Evolutionary conservation across 2,797 vertebrate species (phyloP).

Genomic region (Crenichthys baileyi): DNA sequence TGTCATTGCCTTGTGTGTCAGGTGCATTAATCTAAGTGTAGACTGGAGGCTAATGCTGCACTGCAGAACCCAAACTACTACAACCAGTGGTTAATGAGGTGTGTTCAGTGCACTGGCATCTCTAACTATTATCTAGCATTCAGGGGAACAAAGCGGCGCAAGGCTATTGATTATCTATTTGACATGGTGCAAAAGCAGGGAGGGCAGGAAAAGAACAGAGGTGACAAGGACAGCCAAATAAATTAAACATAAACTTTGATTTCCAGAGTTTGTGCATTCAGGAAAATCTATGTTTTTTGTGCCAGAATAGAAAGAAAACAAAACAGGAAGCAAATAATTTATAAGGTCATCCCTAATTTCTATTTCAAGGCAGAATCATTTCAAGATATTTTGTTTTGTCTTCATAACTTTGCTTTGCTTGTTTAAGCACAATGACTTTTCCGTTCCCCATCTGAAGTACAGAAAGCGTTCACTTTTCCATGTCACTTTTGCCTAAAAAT

Average conservation of each 20-base stretch:
- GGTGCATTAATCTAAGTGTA: constrained; percentile 64
- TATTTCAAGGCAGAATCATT: not conserved
- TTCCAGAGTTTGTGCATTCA: constrained; percentile 23
- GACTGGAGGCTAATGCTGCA: constrained; percentile 39
- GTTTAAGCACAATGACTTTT: not conserved
- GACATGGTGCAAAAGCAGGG: constrained; percentile 46
- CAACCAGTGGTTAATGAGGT: constrained; percentile 72
- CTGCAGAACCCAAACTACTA: constrained; percentile 54
- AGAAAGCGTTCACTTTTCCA: not conserved
- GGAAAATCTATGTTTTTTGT: constrained; percentile 10
- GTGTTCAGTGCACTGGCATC: constrained; percentile 62
- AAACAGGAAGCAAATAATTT: not conserved
- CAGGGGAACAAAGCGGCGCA: constrained; percentile 52
- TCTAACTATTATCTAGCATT: constrained; percentile 66
- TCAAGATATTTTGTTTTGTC: not conserved
- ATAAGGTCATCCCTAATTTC: not conserved
- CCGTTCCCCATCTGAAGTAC: not conserved
- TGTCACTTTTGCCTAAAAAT: not conserved
- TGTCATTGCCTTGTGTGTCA: constrained; percentile 65
- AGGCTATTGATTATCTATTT: constrained; percentile 74
- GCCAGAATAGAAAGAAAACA: not conserved
- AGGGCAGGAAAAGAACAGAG: constrained; percentile 23
- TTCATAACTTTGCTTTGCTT: not conserved
- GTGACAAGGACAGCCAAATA: constrained; percentile 28
- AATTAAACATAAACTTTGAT: constrained; percentile 28